Conservation (phyloP, 2,888 invertebrate species). For the Morpho deidamia region DNA sequence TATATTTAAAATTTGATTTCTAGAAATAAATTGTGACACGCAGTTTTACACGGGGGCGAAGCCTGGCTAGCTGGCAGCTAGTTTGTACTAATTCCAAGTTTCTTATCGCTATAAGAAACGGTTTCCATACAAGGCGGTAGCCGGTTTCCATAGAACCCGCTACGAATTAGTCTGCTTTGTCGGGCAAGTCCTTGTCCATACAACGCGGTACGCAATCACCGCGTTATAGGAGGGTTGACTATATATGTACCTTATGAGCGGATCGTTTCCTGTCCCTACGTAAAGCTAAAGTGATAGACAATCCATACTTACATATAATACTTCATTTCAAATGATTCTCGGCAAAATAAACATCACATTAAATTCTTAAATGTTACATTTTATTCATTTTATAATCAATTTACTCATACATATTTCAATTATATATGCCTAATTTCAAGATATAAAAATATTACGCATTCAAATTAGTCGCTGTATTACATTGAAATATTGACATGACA, state of each 20-base stretch:
- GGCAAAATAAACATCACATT: conserved; percentile 36
- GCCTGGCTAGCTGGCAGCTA: too few relatives aligned
- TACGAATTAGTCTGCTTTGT: too few relatives aligned
- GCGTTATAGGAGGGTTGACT: too few relatives aligned
- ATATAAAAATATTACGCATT: conserved; percentile 69
- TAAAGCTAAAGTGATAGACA: conserved; percentile 40
- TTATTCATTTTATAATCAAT: conserved; percentile 57
- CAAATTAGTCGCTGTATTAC: conserved; percentile 17
- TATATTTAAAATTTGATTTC: too few relatives aligned
- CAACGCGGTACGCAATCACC: too few relatives aligned
- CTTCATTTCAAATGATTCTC: conserved; percentile 12
- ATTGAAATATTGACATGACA: background rate
- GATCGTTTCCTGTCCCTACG: conserved; percentile 76
- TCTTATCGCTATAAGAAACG: too few relatives aligned
- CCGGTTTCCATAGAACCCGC: too few relatives aligned
- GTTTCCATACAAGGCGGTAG: too few relatives aligned
- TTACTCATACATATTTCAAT: conserved; percentile 44
- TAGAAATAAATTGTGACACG: too few relatives aligned
- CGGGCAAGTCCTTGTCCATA: too few relatives aligned
- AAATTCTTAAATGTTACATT: conserved; percentile 62
- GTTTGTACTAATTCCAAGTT: too few relatives aligned
- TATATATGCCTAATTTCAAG: conserved; percentile 65
- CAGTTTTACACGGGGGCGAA: too few relatives aligned
- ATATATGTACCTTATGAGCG: conserved; percentile 49
- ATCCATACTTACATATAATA: conserved; percentile 56